Evolutionary conservation across 2,113 vertebrate genomes (phyloP).

Genomic region (Erinaceus europaeus): DNA sequence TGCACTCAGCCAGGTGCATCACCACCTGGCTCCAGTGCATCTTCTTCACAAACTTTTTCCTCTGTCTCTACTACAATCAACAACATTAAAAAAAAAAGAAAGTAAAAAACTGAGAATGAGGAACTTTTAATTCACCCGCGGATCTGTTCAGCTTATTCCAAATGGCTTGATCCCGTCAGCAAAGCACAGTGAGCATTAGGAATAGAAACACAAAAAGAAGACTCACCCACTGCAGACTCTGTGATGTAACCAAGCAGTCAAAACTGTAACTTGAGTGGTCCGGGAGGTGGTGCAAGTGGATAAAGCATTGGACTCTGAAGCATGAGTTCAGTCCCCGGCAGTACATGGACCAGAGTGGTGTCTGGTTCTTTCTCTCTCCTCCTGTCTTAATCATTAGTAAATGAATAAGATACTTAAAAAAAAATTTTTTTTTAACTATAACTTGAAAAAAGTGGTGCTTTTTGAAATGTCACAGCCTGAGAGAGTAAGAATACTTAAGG

Average conservation of each 20-base stretch:
- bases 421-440: no score
- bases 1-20: no score
- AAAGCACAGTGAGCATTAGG: background rate
- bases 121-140: background rate
- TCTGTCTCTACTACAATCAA: background rate
- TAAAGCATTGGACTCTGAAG: no score
- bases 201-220: background rate
- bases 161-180: background rate
- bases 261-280: no score
- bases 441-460: background rate
- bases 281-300: no score
- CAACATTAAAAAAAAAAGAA: background rate
- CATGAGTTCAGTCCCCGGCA: no score
- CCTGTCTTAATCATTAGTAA: no score
- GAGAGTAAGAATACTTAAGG: background rate
- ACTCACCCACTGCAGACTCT: background rate
- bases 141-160: background rate
- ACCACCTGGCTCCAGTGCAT: no score
- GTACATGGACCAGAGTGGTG: no score
- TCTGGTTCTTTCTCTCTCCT: no score
- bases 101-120: background rate
- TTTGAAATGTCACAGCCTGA: background rate
- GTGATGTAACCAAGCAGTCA: background rate
- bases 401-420: no score
- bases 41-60: background rate